Conservation (phyloP, 2,888 invertebrate species). For the Drosophila vallismaia region DNA sequence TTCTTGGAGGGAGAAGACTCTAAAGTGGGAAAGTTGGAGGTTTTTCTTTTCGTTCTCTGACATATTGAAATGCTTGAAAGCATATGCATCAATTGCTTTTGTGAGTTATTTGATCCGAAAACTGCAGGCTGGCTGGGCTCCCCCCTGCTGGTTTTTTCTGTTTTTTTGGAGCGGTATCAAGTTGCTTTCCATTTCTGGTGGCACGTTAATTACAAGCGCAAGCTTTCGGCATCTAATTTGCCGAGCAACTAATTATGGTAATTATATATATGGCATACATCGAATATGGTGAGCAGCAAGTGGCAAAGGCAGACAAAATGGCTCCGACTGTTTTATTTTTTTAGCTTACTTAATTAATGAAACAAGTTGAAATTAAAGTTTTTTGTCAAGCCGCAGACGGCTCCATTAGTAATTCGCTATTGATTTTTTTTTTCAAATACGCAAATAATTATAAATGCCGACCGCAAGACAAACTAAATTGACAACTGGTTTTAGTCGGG, state of each 20-base stretch:
- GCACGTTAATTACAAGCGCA: slow-evolving; percentile 55
- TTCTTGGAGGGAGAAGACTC: slow-evolving; percentile 14
- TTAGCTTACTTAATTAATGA: slow-evolving; percentile 39
- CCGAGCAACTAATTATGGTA: slow-evolving; percentile 63
- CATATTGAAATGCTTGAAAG: slow-evolving; percentile 59
- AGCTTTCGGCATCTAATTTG: slow-evolving; percentile 54
- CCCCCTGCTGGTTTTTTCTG: not conserved
- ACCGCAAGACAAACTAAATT: slow-evolving; percentile 4
- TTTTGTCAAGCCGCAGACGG: slow-evolving; percentile 16
- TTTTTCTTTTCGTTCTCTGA: slow-evolving; percentile 27
- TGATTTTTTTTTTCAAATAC: slow-evolving; percentile 27
- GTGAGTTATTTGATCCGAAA: slow-evolving; percentile 28
- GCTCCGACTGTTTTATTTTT: slow-evolving; percentile 24
- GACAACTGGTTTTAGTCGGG: slow-evolving; percentile 38
- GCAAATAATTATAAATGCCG: slow-evolving; percentile 39
- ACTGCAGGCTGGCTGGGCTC: not conserved
- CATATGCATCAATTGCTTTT: slow-evolving; percentile 68
- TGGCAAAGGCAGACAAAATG: slow-evolving; percentile 43
- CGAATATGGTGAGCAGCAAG: slow-evolving; percentile 5
- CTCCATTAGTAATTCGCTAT: slow-evolving; percentile 42
- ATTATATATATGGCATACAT: slow-evolving; percentile 36
- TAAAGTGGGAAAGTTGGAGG: slow-evolving; percentile 1
- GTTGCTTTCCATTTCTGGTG: slow-evolving; percentile 35
- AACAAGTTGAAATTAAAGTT: slow-evolving; percentile 51
- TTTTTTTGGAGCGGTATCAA: slow-evolving; percentile 6